Conservation (phyloP, 2,888 invertebrate genomes). For the Sycophila texana region DNA sequence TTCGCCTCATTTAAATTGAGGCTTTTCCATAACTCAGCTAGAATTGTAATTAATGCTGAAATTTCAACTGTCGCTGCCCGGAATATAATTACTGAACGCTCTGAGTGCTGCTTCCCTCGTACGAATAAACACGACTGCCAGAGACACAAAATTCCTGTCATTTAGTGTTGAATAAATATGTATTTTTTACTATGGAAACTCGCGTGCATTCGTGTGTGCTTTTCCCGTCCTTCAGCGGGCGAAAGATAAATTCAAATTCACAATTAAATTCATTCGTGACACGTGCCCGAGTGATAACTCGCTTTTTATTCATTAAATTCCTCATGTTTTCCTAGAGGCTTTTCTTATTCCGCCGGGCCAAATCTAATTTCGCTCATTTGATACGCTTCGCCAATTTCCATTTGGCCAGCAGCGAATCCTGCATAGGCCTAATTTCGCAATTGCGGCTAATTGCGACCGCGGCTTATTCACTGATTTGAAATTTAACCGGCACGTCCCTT, state of each 20-base stretch:
- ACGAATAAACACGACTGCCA: constrained; percentile 7
- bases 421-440: background rate
- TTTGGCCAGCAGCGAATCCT: no score
- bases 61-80: no score
- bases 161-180: constrained; percentile 22
- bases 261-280: constrained; percentile 18
- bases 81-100: no score
- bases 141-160: constrained; percentile 17
- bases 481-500: constrained; percentile 8
- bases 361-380: no score
- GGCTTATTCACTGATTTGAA: constrained; percentile 19
- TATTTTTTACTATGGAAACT: background rate
- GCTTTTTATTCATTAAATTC: background rate
- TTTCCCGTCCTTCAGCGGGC: background rate
- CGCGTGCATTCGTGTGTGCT: background rate
- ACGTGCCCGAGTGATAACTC: background rate
- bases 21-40: no score
- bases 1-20: no score
- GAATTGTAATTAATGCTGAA: no score
- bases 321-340: background rate
- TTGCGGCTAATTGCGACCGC: background rate
- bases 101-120: constrained; percentile 2
- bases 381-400: no score
- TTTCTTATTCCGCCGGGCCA: background rate
- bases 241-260: constrained; percentile 27